A percentile compares a stretch with the other conserved stretches of the same genome.
phyloP scores from a whole-genome alignment of 2,113 vertebrate species.

The Notarius quadriscutis region DNA sequence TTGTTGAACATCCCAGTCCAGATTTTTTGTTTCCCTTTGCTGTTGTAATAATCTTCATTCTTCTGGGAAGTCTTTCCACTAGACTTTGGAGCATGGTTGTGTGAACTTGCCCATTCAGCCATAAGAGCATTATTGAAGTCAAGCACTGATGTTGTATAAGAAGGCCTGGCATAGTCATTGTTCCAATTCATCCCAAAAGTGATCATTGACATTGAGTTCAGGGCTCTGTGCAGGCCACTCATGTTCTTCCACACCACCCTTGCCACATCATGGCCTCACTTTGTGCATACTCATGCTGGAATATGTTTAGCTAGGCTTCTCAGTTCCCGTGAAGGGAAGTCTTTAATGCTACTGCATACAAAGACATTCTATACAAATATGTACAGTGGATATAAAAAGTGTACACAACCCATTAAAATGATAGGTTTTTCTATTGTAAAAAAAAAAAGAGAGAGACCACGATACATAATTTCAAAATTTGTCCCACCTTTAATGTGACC shows the following conservation, averaged over 20 bases:
- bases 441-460: too few relatives aligned
- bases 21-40: neutral
- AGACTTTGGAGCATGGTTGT: neutral
- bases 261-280: neutral
- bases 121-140: neutral
- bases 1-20: neutral
- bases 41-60: neutral
- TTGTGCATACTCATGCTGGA: neutral
- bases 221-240: neutral
- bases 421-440: too few relatives aligned
- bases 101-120: neutral
- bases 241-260: neutral
- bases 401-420: too few relatives aligned
- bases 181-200: neutral
- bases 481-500: too few relatives aligned
- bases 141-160: neutral
- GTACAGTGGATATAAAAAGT: too few relatives aligned
- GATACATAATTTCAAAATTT: too few relatives aligned
- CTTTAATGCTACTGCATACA: neutral
- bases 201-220: neutral
- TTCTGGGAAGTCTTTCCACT: neutral
- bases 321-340: neutral
- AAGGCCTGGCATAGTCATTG: neutral
- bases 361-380: neutral
- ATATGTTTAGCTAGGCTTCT: neutral